Percentiles rank a stretch among this genome's conserved stretches.
Evolutionary conservation across 2,888 invertebrate species (phyloP).

Genomic region (Eilema griseolum): DNA sequence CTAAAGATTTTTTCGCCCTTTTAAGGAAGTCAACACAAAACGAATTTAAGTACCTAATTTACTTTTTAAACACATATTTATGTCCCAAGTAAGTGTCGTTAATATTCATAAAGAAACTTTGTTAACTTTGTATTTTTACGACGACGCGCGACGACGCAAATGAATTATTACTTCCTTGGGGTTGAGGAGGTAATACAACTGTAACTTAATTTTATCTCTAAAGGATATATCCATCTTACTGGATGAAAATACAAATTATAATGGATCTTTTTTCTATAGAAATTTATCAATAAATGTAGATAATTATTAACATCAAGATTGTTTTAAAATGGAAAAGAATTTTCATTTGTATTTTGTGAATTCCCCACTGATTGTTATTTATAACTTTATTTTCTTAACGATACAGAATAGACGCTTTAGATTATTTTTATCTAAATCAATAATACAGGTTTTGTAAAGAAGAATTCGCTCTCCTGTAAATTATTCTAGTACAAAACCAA

Average conservation of each 20-base stretch:
- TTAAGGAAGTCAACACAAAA: constrained; percentile 30
- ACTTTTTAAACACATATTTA: constrained; percentile 55
- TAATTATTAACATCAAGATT: neutral
- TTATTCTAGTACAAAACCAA: too few species aligned
- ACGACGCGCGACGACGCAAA: constrained; percentile 48
- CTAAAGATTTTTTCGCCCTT: neutral
- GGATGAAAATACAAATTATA: neutral
- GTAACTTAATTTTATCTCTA: constrained; percentile 30
- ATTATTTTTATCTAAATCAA: neutral
- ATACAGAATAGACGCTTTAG: neutral
- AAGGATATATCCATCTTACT: neutral
- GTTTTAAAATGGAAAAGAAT: neutral
- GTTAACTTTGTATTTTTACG: constrained; percentile 55
- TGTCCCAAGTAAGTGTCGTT: constrained; percentile 49
- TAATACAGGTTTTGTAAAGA: too few species aligned
- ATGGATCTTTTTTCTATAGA: neutral
- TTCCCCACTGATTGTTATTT: neutral
- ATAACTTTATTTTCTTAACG: neutral
- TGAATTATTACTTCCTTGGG: constrained; percentile 55
- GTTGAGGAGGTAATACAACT: constrained; percentile 34
- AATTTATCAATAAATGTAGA: neutral
- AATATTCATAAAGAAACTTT: constrained; percentile 57
- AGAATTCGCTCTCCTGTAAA: neutral
- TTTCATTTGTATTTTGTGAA: neutral
- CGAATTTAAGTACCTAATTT: constrained; percentile 43